These are phyloP conservation scores for Gambusia holbrooki DNA, from an alignment of 2,113 vertebrate species.

Conservation along the genomic window DNA sequence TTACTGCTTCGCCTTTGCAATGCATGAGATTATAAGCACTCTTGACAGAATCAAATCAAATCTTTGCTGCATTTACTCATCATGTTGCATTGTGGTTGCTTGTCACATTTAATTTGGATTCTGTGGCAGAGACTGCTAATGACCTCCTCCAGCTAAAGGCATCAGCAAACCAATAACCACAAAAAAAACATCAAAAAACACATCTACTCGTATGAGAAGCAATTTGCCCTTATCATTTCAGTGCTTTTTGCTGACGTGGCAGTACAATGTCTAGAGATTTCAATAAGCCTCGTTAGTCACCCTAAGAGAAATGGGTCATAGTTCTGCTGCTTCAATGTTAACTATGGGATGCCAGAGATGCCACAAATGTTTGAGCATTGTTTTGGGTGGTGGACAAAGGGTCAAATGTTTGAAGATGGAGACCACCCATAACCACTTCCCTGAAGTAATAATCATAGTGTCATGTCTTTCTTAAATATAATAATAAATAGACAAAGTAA, in stretches of 20 bases:
- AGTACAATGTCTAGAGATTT: background rate
- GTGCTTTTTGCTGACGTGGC: background rate
- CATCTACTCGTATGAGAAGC: background rate
- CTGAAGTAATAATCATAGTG: no score
- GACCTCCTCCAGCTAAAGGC: slow-evolving; percentile 12
- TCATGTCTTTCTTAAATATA: no score
- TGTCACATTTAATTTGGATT: slow-evolving; percentile 15
- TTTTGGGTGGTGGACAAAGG: no score
- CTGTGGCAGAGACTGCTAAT: slow-evolving; percentile 7
- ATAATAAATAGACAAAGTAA: no score
- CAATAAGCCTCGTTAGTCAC: slow-evolving; percentile 6
- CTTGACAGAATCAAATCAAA: background rate
- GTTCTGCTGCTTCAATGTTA: background rate
- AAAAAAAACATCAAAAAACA: background rate
- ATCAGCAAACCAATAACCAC: slow-evolving; percentile 8
- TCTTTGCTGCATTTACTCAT: slow-evolving; percentile 13
- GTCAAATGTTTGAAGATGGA: no score
- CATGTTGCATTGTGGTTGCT: slow-evolving; percentile 1
- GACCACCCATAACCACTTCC: no score
- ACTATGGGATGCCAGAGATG: no score
- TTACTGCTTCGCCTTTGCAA: slow-evolving; percentile 27
- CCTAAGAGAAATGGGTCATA: slow-evolving; percentile 15
- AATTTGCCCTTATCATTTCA: background rate
- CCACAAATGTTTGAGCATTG: no score
- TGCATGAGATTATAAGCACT: slow-evolving; percentile 21